Base-by-base conservation (phyloP, 2,113 vertebrate species). In the Acinonyx jubatus region DNA sequence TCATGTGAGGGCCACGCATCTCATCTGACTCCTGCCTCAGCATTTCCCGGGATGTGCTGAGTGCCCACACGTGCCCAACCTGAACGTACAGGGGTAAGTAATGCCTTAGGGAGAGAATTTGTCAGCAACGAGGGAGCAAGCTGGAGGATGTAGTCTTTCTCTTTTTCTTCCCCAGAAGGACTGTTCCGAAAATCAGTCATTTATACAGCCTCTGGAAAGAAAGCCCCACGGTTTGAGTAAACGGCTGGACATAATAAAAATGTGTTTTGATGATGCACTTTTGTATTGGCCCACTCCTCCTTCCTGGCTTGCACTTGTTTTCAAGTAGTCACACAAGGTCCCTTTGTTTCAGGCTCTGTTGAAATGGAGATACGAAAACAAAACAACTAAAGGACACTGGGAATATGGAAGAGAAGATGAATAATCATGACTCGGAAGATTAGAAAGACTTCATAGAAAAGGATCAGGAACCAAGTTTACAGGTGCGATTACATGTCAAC, bases 221-320 rank as follows among this genome's bases (percentile, higher is more conserved):
- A 18, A 50, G 19, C 7, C 45, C 31, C 52, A 36, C 23, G 0
- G 36, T 80, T 7, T 73, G 14, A 10, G 50, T 65, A 38, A 73
- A 48, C 29, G 19, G 14, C 3, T 31, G 11, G 16, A 14, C 25
- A 23, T n/a, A 16, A 38, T 23, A 31, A 57, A 41, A 27, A 55
- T 16, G 45, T 0, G 3, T 6, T 23, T 48, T 16, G 55, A 19
- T 66, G 13, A 15, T 0, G 0, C 55, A 38, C 4, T 10, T 25
- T 8, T 0, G 8, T 6, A 13, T 7, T 31, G 36, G 11, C 12
- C 21, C 19, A 0, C 9, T 29, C 19, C 12, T 36, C 4, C n/a
- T 27, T 31, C 66, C 31, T 45, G 31, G 16, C 5, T 14, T 0
- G 4, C 1, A 2, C 15, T 41, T 84, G 9, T 21, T 8, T 16